Conservation (phyloP, 2,888 invertebrate genomes). For the Slavum lentiscoides region DNA sequence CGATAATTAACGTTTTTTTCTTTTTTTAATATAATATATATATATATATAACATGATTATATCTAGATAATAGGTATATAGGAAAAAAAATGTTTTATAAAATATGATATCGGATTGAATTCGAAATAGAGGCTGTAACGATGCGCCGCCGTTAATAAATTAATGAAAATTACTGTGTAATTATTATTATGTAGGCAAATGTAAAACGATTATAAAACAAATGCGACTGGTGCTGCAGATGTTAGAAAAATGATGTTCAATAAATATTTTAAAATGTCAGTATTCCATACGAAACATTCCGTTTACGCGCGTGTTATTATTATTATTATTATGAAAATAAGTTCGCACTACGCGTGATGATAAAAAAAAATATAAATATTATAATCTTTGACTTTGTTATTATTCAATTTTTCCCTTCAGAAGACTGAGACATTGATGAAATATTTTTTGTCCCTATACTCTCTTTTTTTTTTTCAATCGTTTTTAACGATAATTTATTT, state of each 20-base stretch:
- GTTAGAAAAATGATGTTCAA: background rate
- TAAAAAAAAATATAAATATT: constrained; percentile 13
- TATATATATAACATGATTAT: too few species aligned
- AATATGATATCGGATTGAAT: constrained; percentile 30
- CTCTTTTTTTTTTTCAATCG: background rate
- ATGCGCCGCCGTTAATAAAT: constrained; percentile 1
- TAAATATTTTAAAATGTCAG: constrained; percentile 9
- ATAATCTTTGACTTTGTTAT: constrained; percentile 23
- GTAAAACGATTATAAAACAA: constrained; percentile 5
- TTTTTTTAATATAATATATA: background rate
- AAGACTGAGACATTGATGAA: constrained; percentile 46
- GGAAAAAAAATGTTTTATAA: background rate
- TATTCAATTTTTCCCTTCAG: constrained; percentile 43
- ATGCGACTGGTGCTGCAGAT: background rate
- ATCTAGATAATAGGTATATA: constrained; percentile 16
- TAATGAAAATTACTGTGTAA: background rate
- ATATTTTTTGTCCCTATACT: constrained; percentile 29
- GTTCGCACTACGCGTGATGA: background rate
- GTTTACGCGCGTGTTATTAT: background rate
- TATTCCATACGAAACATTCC: constrained; percentile 32
- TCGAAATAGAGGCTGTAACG: constrained; percentile 10
- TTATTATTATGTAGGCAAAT: constrained; percentile 26
- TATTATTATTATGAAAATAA: background rate
- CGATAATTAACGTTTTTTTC: constrained; percentile 24
- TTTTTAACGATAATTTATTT: constrained; percentile 16